These are phyloP conservation scores for Ophonus ardosiacus DNA, from an alignment of 2,888 invertebrate species.

Conservation along the genomic window DNA sequence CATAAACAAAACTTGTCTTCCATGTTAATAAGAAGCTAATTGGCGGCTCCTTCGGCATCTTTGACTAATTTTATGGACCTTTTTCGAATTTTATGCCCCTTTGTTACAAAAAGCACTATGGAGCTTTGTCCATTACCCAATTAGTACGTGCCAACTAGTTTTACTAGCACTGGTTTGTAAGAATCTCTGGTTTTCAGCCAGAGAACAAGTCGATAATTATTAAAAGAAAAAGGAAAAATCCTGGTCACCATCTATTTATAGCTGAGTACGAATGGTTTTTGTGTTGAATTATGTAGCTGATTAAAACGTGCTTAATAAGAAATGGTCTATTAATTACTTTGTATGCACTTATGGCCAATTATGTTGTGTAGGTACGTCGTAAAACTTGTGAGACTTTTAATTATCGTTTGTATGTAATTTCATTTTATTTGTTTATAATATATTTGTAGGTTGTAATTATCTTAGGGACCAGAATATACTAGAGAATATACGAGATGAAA, in stretches of 20 bases:
- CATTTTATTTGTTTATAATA: conserved; percentile 60
- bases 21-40: conserved; percentile 12
- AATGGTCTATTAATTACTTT: conserved; percentile 61
- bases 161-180: conserved; percentile 37
- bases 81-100: conserved; percentile 24
- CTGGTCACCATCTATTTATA: conserved; percentile 47
- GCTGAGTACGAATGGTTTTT: conserved; percentile 57
- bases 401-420: conserved; percentile 57
- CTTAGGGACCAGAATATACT: not conserved
- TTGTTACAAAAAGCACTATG: conserved; percentile 24
- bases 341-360: conserved; percentile 62
- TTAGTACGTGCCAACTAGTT: conserved; percentile 58
- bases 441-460: conserved; percentile 54
- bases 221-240: conserved; percentile 30
- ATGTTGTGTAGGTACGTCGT: conserved; percentile 55
- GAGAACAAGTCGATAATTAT: conserved; percentile 57
- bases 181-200: conserved; percentile 22
- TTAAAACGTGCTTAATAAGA: conserved; percentile 61
- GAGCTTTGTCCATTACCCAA: conserved; percentile 33
- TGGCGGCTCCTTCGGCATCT: conserved; percentile 3
- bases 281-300: conserved; percentile 61
- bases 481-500: not conserved
- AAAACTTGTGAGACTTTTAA: conserved; percentile 55
- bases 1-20: too few species aligned
- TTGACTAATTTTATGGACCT: conserved; percentile 6